Percentiles rank a stretch among this genome's conserved stretches.
Evolutionary conservation across 2,888 invertebrate genomes (phyloP).

Genomic region (Marasmarcha lunaedactyla): DNA sequence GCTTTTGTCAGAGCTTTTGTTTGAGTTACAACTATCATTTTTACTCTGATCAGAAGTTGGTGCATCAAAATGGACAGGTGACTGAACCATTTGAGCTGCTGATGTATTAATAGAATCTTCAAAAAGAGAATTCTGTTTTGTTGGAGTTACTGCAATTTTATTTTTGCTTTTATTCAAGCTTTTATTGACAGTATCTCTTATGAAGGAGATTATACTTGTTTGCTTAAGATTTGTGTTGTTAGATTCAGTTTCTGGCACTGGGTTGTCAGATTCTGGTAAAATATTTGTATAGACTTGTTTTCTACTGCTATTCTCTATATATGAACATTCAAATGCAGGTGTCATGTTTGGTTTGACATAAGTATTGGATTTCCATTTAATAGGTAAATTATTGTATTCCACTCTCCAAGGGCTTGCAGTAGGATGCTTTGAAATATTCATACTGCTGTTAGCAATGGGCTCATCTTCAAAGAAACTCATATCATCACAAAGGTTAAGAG

Average conservation of each 20-base stretch:
- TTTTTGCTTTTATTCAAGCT: conserved; percentile 40
- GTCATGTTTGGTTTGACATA: conserved; percentile 63
- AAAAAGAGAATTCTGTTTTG: conserved; percentile 32
- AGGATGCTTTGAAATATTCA: conserved; percentile 47
- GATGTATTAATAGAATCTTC: conserved; percentile 20
- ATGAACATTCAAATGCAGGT: conserved; percentile 57
- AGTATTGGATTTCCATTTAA: conserved; percentile 55
- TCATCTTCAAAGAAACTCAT: conserved; percentile 53
- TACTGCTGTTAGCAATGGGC: conserved; percentile 57
- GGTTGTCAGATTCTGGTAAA: conserved; percentile 27
- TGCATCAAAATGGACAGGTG: conserved; percentile 18
- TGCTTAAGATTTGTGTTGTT: conserved; percentile 39
- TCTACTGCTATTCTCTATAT: conserved; percentile 36
- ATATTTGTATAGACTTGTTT: conserved; percentile 59
- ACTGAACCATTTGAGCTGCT: conserved; percentile 3
- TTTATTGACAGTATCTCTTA: conserved; percentile 46
- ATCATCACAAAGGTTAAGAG: conserved; percentile 39
- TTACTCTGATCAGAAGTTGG: conserved; percentile 13
- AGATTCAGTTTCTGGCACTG: conserved; percentile 27
- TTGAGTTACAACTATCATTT: conserved; percentile 4
- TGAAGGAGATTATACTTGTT: conserved; percentile 55
- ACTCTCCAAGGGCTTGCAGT: conserved; percentile 59
- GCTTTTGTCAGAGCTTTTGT: conserved; percentile 6
- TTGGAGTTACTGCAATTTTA: conserved; percentile 28
- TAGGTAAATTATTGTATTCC: conserved; percentile 48